These are phyloP conservation scores for Sander vitreus DNA, from an alignment of 2,113 vertebrate species.

Conservation along the genomic window DNA sequence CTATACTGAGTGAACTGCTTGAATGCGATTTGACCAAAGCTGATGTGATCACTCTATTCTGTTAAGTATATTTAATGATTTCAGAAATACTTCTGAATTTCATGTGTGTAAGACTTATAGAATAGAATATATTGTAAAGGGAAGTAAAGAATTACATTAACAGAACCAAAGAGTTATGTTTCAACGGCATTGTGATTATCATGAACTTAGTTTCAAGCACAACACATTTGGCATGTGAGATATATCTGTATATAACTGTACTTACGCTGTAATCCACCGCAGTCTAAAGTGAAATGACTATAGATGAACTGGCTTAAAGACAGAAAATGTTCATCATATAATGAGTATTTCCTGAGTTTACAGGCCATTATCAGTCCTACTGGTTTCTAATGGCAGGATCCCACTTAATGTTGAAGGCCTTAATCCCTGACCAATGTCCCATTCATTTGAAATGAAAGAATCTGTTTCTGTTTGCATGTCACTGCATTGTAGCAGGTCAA, in stretches of 20 bases:
- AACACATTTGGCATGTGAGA: neutral
- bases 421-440: constrained; percentile 24
- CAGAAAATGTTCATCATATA: neutral
- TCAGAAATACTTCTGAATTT: neutral
- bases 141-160: constrained; percentile 58
- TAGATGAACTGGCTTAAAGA: constrained; percentile 1
- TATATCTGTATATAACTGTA: neutral
- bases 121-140: constrained; percentile 27
- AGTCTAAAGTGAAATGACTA: constrained; percentile 8
- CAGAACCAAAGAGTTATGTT: constrained; percentile 68
- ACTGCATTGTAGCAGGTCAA: neutral
- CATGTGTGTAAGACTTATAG: constrained; percentile 3
- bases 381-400: constrained; percentile 15
- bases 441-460: neutral
- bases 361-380: neutral
- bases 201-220: neutral
- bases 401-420: constrained; percentile 38
- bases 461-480: constrained; percentile 2
- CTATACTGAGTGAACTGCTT: constrained; percentile 15
- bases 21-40: constrained; percentile 29
- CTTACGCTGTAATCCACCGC: constrained; percentile 14
- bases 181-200: neutral
- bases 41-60: constrained; percentile 1
- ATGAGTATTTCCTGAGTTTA: constrained; percentile 24
- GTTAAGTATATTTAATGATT: constrained; percentile 5